Percentiles rank a stretch among this genome's conserved stretches.
Conservation (phyloP, 37 sponge, comb jelly and placozoan species). For the Haliclona indistincta region DNA sequence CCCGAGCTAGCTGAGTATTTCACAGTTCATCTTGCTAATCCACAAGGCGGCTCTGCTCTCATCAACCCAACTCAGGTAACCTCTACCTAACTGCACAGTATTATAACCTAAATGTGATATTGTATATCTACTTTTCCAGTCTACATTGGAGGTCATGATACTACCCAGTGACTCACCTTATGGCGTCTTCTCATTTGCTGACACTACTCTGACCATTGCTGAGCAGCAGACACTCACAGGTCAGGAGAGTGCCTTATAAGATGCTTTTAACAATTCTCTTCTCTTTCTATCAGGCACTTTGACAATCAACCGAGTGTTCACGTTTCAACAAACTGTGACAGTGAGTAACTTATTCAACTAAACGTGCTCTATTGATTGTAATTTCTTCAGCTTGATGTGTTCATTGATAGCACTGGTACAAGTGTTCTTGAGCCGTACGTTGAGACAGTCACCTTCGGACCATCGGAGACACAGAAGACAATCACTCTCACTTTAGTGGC, state of each 20-base stretch:
- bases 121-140: slow-evolving; percentile 18
- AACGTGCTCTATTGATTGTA: too few relatives aligned
- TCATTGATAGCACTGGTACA: too few relatives aligned
- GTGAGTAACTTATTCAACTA: too few relatives aligned
- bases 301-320: slow-evolving; percentile 32
- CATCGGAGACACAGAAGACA: slow-evolving; percentile 14
- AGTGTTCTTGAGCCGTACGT: too few relatives aligned
- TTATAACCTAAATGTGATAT: background rate
- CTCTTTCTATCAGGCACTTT: slow-evolving; percentile 33
- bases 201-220: slow-evolving; percentile 36
- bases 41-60: slow-evolving; percentile 52
- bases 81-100: background rate
- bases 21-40: slow-evolving; percentile 61
- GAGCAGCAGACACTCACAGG: slow-evolving; percentile 44
- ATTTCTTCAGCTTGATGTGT: too few relatives aligned
- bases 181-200: slow-evolving; percentile 55
- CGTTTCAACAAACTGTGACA: slow-evolving; percentile 43
- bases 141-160: slow-evolving; percentile 47
- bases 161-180: slow-evolving; percentile 55
- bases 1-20: slow-evolving; percentile 76
- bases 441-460: slow-evolving; percentile 42
- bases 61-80: slow-evolving; percentile 52
- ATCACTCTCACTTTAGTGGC: slow-evolving; percentile 28
- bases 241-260: too few relatives aligned
- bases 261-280: too few relatives aligned